Evolutionary conservation across 2,888 invertebrate species (phyloP).

Genomic region (Andrena hattorfiana): DNA sequence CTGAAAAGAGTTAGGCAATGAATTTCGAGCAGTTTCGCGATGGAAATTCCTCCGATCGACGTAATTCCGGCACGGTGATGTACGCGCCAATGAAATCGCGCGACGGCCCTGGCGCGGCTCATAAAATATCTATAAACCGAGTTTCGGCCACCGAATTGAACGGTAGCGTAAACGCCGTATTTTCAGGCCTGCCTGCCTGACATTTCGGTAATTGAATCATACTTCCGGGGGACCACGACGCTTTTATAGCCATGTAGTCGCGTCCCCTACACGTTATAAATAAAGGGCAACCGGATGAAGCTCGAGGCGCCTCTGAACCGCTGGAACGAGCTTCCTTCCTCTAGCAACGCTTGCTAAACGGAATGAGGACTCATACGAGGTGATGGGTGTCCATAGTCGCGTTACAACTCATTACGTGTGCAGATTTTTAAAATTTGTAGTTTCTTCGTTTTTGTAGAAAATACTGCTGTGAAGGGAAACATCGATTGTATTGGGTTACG

Average conservation of each 20-base stretch:
- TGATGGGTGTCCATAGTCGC: no score
- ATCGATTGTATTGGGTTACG: no score
- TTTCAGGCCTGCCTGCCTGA: conserved; percentile 35
- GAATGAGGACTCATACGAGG: not conserved
- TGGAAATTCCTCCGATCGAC: conserved; percentile 35
- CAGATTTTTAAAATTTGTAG: no score
- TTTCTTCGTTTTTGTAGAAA: no score
- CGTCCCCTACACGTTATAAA: conserved; percentile 8
- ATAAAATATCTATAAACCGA: conserved; percentile 60
- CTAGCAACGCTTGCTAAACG: not conserved
- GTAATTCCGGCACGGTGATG: conserved; percentile 43
- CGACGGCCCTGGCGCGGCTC: conserved; percentile 18
- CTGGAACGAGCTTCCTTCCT: not conserved
- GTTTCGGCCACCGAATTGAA: conserved; percentile 50
- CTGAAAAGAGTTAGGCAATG: conserved; percentile 16
- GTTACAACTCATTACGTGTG: no score
- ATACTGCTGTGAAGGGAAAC: no score
- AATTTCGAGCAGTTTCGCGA: conserved; percentile 24
- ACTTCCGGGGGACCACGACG: conserved; percentile 32
- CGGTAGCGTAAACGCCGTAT: conserved; percentile 47
- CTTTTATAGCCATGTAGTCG: conserved; percentile 25
- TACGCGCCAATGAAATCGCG: conserved; percentile 47
- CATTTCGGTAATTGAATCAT: conserved; percentile 56
- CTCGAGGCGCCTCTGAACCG: conserved; percentile 6
- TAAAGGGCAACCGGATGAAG: conserved; percentile 17